phyloP scores from a whole-genome alignment of 2,113 vertebrate species.

The Cochlearius cochlearius region DNA sequence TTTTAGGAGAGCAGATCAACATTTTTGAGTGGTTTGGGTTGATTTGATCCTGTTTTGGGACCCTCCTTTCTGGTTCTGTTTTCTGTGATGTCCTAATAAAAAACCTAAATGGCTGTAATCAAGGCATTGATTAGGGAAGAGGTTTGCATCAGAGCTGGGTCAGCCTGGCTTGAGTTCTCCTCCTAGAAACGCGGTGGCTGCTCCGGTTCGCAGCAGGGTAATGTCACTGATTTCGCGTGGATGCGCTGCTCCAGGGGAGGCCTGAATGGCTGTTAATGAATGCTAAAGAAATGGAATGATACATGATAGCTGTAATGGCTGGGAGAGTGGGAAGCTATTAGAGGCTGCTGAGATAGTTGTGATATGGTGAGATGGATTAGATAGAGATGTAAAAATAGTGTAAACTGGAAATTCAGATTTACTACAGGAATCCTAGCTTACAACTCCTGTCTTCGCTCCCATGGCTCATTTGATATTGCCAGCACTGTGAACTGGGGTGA shows the following conservation, averaged over 20 bases:
- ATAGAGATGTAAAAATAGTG: background rate
- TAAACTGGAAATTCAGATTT: background rate
- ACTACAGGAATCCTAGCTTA: background rate
- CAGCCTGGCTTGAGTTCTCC: background rate
- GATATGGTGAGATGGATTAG: background rate
- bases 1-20: background rate
- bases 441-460: background rate
- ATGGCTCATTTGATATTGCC: background rate
- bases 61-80: background rate
- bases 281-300: background rate
- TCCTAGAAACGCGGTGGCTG: background rate
- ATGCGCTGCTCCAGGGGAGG: background rate
- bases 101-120: background rate
- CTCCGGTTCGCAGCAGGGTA: background rate
- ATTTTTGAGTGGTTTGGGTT: background rate
- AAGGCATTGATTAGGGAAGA: background rate
- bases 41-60: background rate
- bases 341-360: background rate
- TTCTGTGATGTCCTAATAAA: background rate
- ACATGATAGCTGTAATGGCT: background rate
- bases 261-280: background rate
- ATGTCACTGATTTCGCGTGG: background rate
- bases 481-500: background rate
- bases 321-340: background rate
- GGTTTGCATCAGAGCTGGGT: background rate